phyloP scores from a whole-genome alignment of 2,888 invertebrate species.

The Tinea semifulvella region DNA sequence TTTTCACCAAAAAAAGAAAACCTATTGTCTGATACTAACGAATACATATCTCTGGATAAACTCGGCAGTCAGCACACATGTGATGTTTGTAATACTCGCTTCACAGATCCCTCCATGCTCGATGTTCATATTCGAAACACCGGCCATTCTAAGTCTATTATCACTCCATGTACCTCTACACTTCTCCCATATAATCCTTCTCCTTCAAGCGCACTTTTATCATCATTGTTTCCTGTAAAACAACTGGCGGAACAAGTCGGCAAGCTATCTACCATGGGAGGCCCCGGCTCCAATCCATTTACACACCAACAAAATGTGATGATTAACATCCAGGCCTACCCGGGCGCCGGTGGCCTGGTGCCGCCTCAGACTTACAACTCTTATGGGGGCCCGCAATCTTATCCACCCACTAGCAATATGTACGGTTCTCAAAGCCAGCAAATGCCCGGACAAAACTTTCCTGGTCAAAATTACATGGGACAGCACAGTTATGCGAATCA shows the following conservation, averaged over 20 bases:
- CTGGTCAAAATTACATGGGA: conserved; percentile 34
- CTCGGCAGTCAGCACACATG: conserved; percentile 69
- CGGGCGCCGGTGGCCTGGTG: conserved; percentile 58
- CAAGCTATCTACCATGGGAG: conserved; percentile 42
- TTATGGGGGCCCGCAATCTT: conserved; percentile 44
- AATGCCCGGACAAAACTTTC: conserved; percentile 37
- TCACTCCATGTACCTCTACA: conserved; percentile 24
- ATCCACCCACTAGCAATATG: conserved; percentile 40
- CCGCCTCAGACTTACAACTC: conserved; percentile 53
- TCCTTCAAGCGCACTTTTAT: conserved; percentile 40
- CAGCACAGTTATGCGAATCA: conserved; percentile 38
- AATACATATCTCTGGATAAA: conserved; percentile 72
- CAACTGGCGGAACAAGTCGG: conserved; percentile 59
- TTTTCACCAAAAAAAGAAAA: conserved; percentile 49
- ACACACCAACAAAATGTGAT: conserved; percentile 72
- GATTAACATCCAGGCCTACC: conserved; percentile 72
- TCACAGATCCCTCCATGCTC: conserved; percentile 59
- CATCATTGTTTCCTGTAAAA: conserved; percentile 52
- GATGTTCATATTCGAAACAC: conserved; percentile 63
- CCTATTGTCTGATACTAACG: conserved; percentile 51
- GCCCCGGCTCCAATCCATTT: conserved; percentile 35
- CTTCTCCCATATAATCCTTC: conserved; percentile 41
- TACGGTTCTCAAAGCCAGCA: conserved; percentile 45
- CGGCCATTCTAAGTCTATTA: conserved; percentile 61
- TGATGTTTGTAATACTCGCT: conserved; percentile 69